Conservation (phyloP, 1,140 invertebrate genomes). For the Drosophila aff. region DNA sequence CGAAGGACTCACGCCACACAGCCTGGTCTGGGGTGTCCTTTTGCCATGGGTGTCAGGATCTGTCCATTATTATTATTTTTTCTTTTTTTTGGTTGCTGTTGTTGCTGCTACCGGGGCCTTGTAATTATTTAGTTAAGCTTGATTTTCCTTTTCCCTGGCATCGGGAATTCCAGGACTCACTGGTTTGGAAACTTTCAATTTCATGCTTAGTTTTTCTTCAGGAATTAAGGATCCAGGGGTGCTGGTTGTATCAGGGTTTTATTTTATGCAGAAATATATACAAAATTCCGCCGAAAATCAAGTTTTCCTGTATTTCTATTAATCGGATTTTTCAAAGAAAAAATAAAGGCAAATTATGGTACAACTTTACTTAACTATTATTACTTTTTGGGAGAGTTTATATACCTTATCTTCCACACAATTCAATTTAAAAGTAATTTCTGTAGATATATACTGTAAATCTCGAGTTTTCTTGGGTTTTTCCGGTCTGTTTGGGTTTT, state of each 20-base stretch:
- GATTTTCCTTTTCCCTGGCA: slow-evolving; percentile 20
- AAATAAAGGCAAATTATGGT: neutral
- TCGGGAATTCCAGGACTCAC: slow-evolving; percentile 34
- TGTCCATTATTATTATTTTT: slow-evolving; percentile 41
- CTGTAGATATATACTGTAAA: too few relatives aligned
- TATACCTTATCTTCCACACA: too few relatives aligned
- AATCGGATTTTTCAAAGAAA: neutral
- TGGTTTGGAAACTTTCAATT: slow-evolving; percentile 69
- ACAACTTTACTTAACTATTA: too few relatives aligned
- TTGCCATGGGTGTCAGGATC: slow-evolving; percentile 65
- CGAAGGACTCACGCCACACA: slow-evolving; percentile 44
- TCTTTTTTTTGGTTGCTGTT: slow-evolving; percentile 8
- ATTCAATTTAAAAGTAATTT: too few relatives aligned
- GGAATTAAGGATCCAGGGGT: slow-evolving; percentile 10
- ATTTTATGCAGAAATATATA: neutral
- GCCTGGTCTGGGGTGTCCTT: slow-evolving; percentile 42
- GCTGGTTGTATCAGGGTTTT: neutral
- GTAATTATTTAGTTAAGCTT: slow-evolving; percentile 75
- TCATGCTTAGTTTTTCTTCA: slow-evolving; percentile 38
- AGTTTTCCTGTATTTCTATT: neutral
- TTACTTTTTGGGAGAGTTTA: too few relatives aligned
- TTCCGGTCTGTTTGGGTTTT: too few relatives aligned
- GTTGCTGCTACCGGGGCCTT: slow-evolving; percentile 44
- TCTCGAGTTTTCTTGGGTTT: too few relatives aligned
- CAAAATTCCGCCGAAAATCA: neutral